Percentiles rank a stretch among this genome's conserved stretches.
Evolutionary conservation across 92 coral and sea anemone genomes (phyloP).

Genomic region (Blastomussa wellsi): DNA sequence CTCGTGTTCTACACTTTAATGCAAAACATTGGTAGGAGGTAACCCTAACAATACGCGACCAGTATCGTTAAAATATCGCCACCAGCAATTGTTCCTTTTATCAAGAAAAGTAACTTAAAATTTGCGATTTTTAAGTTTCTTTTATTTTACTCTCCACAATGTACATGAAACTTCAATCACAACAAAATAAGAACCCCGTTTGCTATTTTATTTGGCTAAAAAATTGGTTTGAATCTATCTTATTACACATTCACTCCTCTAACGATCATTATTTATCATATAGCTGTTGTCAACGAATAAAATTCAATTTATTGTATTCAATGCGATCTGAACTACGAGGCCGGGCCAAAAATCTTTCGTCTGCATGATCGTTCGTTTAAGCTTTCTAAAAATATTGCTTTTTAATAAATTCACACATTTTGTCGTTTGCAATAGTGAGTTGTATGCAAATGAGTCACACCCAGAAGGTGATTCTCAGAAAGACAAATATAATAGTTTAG

Average conservation of each 20-base stretch:
- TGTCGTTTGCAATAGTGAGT: not conserved
- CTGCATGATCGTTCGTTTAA: not conserved
- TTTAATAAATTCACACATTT: not conserved
- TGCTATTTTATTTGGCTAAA: not conserved
- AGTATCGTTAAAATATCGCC: slow-evolving; percentile 5
- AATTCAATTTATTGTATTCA: not conserved
- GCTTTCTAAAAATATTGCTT: not conserved
- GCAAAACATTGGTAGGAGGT: slow-evolving; percentile 17
- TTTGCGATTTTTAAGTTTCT: not conserved
- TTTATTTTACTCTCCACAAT: too few species aligned
- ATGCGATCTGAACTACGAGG: not conserved
- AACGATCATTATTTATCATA: too few species aligned
- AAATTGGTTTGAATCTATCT: not conserved
- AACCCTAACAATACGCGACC: slow-evolving; percentile 1
- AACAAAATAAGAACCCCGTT: not conserved
- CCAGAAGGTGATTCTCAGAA: not conserved
- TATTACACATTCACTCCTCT: too few species aligned
- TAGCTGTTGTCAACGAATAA: not conserved
- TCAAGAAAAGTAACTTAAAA: not conserved
- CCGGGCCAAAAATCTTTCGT: not conserved
- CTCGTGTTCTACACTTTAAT: not conserved
- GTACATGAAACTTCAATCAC: not conserved
- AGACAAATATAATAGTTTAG: not conserved
- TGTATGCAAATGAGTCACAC: not conserved
- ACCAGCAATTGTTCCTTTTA: slow-evolving; percentile 14